Percentiles rank a stretch among this genome's conserved stretches.
Evolutionary conservation across 1,140 invertebrate species (phyloP).

Genomic region (Mizuhopecten yessoensis): DNA sequence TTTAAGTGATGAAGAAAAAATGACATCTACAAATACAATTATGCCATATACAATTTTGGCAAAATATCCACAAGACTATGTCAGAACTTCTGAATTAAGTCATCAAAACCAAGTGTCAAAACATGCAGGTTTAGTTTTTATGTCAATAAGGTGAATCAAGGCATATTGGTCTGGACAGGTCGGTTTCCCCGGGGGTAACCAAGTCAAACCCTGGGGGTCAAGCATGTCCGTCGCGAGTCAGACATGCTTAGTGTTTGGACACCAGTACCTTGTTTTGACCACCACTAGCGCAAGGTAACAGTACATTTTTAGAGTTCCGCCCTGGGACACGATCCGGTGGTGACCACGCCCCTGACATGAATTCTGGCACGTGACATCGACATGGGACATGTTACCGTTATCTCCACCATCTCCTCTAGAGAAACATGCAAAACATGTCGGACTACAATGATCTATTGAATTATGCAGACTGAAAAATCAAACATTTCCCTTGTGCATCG

Average conservation of each 20-base stretch:
- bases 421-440: neutral
- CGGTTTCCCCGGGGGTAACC: neutral
- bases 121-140: too few species aligned
- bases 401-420: neutral
- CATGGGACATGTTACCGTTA: too few species aligned
- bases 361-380: neutral
- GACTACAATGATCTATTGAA: neutral
- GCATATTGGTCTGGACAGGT: neutral
- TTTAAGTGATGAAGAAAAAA: neutral
- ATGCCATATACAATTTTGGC: neutral
- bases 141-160: neutral
- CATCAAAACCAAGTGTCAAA: neutral
- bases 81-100: neutral
- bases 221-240: neutral
- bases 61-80: neutral
- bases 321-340: neutral
- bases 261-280: neutral
- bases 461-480: slow-evolving; percentile 6
- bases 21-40: neutral
- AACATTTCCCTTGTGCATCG: neutral
- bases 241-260: neutral
- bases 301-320: neutral
- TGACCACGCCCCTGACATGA: neutral
- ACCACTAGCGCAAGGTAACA: neutral
- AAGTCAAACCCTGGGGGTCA: neutral